These are phyloP conservation scores for Hymenochirus boettgeri DNA, from an alignment of 2,113 vertebrate genomes.

Conservation along the genomic window DNA sequence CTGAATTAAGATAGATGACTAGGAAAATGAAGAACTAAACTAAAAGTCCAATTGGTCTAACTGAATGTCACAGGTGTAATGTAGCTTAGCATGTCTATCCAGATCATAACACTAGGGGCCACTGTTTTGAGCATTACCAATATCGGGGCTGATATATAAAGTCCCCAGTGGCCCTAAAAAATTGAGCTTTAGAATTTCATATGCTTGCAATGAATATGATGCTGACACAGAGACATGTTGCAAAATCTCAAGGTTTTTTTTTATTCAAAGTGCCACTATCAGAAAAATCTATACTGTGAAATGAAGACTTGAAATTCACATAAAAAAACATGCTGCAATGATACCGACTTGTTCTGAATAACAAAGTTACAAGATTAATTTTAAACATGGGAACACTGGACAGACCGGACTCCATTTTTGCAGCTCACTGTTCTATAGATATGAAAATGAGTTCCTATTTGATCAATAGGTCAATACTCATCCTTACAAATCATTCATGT, in stretches of 20 bases:
- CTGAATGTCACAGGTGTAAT: too few species aligned
- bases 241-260: slow-evolving; percentile 39
- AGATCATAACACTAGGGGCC: too few species aligned
- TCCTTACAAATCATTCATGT: neutral
- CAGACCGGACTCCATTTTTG: slow-evolving; percentile 51
- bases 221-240: slow-evolving; percentile 32
- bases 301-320: slow-evolving; percentile 38
- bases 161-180: too few species aligned
- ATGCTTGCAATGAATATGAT: slow-evolving; percentile 12
- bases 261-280: slow-evolving; percentile 42
- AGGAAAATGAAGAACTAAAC: too few species aligned
- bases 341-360: slow-evolving; percentile 34
- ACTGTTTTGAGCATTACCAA: too few species aligned
- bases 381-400: slow-evolving; percentile 27
- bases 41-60: too few species aligned
- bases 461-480: neutral
- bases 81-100: too few species aligned
- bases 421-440: slow-evolving; percentile 52
- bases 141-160: too few species aligned
- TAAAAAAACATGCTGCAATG: slow-evolving; percentile 40
- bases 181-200: too few species aligned
- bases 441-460: slow-evolving; percentile 1
- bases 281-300: slow-evolving; percentile 39
- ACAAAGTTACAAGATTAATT: slow-evolving; percentile 39
- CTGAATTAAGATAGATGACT: too few species aligned